Conservation (phyloP, 2,113 vertebrate genomes). For the Hystrix brachyura region DNA sequence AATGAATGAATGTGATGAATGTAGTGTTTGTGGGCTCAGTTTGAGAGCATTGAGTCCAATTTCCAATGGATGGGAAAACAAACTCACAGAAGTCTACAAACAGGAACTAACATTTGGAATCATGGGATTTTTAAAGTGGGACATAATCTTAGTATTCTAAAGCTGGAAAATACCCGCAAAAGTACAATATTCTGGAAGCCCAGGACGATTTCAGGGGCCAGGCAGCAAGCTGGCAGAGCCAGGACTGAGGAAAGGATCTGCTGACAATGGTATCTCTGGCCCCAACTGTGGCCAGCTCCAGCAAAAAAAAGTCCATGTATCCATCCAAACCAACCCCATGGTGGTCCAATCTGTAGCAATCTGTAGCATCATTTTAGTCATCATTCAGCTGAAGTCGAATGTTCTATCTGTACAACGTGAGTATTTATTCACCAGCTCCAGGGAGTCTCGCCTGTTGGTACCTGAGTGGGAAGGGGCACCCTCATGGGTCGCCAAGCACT, state of each 20-base stretch:
- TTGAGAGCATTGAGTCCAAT: background rate
- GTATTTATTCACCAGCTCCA: background rate
- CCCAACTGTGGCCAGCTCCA: background rate
- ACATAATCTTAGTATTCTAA: background rate
- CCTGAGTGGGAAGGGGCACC: background rate
- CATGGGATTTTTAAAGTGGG: background rate
- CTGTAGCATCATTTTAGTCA: background rate
- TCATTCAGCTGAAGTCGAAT: background rate
- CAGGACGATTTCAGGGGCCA: background rate
- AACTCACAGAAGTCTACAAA: background rate
- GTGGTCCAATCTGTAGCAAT: background rate
- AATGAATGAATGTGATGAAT: background rate
- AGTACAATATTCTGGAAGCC: background rate
- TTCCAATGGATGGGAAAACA: background rate
- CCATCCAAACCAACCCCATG: background rate
- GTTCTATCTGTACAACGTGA: background rate
- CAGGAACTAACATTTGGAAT: background rate
- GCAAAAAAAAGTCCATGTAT: background rate
- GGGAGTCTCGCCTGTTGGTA: background rate
- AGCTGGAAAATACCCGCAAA: background rate
- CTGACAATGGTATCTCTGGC: background rate
- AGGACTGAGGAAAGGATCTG: background rate
- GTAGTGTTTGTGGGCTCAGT: constrained; percentile 18
- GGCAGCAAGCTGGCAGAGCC: background rate
- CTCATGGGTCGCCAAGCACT: no score